phyloP scores from a whole-genome alignment of 2,113 vertebrate genomes.

The Oryzias melastigma region DNA sequence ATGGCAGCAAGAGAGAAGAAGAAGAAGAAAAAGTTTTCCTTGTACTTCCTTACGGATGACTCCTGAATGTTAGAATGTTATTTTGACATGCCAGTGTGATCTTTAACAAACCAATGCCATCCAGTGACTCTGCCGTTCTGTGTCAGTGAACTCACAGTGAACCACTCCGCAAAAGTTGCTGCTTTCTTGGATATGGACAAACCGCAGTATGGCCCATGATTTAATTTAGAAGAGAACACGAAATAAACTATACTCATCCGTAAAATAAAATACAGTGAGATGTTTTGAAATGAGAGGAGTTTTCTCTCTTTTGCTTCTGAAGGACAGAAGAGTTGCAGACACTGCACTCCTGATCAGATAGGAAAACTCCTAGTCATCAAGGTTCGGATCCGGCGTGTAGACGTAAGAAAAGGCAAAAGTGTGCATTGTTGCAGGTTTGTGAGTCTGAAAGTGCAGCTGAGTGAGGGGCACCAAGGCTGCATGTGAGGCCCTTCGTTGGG shows the following conservation, averaged over 20 bases:
- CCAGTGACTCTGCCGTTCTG: neutral
- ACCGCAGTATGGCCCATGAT: neutral
- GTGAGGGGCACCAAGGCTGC: neutral
- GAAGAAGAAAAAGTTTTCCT: too few relatives aligned
- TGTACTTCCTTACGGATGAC: neutral
- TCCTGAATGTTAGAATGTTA: neutral
- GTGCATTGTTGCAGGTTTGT: neutral
- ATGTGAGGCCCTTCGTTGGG: slow-evolving; percentile 27
- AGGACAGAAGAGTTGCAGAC: slow-evolving; percentile 67
- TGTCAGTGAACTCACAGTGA: neutral
- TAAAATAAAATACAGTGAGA: slow-evolving; percentile 20
- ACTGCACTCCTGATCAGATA: slow-evolving; percentile 69
- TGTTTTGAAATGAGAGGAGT: slow-evolving; percentile 11
- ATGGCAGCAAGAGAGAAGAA: too few relatives aligned
- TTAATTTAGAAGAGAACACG: slow-evolving; percentile 24
- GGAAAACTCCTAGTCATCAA: slow-evolving; percentile 69
- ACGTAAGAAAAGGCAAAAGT: neutral
- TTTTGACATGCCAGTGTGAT: neutral
- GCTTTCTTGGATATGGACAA: slow-evolving; percentile 5
- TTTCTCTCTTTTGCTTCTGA: slow-evolving; percentile 52
- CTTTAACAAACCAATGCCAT: slow-evolving; percentile 10
- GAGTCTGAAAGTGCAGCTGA: neutral
- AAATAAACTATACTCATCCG: slow-evolving; percentile 2
- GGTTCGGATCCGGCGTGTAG: slow-evolving; percentile 47
- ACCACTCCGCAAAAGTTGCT: neutral